Base-by-base conservation (phyloP, 2,113 vertebrate genomes). In the Monopterus albus region DNA sequence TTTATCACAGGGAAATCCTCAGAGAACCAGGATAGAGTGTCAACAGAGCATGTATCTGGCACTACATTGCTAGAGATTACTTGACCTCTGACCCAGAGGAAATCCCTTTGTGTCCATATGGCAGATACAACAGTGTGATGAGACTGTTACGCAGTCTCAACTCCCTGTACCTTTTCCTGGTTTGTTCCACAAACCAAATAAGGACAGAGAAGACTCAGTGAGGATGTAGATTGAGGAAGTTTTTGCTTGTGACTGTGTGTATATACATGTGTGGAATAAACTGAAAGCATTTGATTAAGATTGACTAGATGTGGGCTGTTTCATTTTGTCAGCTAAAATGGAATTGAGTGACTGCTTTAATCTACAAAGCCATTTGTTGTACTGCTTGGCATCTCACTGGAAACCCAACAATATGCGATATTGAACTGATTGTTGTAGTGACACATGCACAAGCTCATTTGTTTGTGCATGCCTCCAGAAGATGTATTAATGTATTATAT, bases 41-140 rank as follows among this genome's bases (percentile, higher is more conserved):
- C 40, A 53, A 53, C 58, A 57, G 63, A 56, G 58, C 52, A 7
- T 7, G 67, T 31, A 39, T 79, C 63, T 77, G 65, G 7, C 45
- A 40, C 62, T 50, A 60, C 42, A 1, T 52, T 43, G 71, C 73
- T 52, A 35, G 45, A 70, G 84, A 87, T 85, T 82, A 71, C 79
- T 40, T 72, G 86, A 89, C 86, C 89, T 71, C 50, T 87, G 82
- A 83, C 83, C 55, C 46, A 12, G 59, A 46, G 75, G 38, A 35
- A 43, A 72, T 55, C 79, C 55, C 78, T 56, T n/a, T 26, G 75
- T 71, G 79, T 84, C 61, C 73, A 33, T 68, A 45, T 53, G 65
- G 68, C 60, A 82, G 67, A 83, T 68, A 36, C 50, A 63, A 39
- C 59, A 56, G 58, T 3, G 35, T 28, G 64, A 52, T 29, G 51